phyloP scores from a whole-genome alignment of 2,113 vertebrate genomes.

The Neolamprologus devosi region DNA sequence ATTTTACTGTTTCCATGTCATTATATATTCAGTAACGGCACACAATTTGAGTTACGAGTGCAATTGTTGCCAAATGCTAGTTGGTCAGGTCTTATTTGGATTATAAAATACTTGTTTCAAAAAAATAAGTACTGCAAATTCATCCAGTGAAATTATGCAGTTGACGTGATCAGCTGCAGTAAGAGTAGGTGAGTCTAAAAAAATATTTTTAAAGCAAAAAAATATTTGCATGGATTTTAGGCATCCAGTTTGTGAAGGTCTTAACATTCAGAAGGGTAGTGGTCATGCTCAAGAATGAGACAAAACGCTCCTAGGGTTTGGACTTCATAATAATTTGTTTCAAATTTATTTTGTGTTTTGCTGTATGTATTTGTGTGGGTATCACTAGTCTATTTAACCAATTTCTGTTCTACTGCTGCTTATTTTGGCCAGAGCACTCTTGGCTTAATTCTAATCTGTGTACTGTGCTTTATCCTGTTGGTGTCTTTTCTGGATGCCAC shows the following conservation, averaged over 20 bases:
- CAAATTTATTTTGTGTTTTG: neutral
- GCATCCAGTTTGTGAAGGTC: neutral
- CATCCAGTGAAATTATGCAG: neutral
- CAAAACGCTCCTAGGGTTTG: neutral
- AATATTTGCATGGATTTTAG: neutral
- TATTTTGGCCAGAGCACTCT: neutral
- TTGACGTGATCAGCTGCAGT: neutral
- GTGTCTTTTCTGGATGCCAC: neutral
- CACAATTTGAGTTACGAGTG: neutral
- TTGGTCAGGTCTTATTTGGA: neutral
- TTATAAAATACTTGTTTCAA: neutral
- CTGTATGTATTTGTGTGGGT: neutral
- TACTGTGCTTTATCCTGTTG: accelerated
- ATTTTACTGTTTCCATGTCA: neutral
- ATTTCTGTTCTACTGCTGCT: neutral
- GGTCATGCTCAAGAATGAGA: neutral
- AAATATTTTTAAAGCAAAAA: neutral
- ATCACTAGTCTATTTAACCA: neutral
- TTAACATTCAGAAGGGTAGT: neutral
- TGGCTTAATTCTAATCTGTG: neutral
- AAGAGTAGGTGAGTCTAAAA: neutral
- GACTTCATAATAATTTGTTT: neutral
- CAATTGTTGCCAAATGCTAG: neutral
- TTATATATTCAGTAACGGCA: neutral
- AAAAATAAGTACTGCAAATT: neutral